phyloP scores from a whole-genome alignment of 2,113 vertebrate genomes.

The Chloropsis hardwickii region DNA sequence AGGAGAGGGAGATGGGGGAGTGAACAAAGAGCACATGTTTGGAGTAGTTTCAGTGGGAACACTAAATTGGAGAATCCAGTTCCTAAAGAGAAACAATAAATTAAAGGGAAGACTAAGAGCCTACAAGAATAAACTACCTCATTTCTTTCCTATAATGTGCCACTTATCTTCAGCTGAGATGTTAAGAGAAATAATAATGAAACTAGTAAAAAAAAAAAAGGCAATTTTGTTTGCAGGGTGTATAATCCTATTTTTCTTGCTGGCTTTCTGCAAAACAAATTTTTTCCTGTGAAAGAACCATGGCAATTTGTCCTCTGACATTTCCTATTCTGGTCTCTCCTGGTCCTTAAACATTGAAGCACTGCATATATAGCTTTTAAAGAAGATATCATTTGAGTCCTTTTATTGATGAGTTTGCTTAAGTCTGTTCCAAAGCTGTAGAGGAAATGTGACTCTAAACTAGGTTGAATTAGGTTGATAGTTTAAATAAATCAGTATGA shows the following conservation, averaged over 20 bases:
- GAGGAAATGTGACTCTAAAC: neutral
- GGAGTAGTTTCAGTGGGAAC: neutral
- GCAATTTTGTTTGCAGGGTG: neutral
- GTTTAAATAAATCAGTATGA: neutral
- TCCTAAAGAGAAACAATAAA: neutral
- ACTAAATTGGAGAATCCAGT: neutral
- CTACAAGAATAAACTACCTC: neutral
- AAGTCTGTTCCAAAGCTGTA: neutral
- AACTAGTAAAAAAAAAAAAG: neutral
- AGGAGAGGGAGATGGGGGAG: neutral
- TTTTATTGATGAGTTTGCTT: neutral
- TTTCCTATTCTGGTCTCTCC: neutral
- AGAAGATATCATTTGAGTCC: neutral
- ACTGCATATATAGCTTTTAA: neutral
- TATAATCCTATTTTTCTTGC: neutral
- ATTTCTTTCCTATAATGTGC: neutral
- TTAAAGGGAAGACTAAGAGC: neutral
- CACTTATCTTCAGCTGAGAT: neutral
- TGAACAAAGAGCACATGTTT: fast-evolving
- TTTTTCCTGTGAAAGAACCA: neutral
- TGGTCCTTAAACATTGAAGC: neutral
- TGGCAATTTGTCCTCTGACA: neutral
- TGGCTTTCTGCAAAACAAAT: neutral
- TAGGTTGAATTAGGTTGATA: neutral
- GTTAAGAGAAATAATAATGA: neutral